phyloP scores from a whole-genome alignment of 2,113 vertebrate species.

The Cryptotis parvus region DNA sequence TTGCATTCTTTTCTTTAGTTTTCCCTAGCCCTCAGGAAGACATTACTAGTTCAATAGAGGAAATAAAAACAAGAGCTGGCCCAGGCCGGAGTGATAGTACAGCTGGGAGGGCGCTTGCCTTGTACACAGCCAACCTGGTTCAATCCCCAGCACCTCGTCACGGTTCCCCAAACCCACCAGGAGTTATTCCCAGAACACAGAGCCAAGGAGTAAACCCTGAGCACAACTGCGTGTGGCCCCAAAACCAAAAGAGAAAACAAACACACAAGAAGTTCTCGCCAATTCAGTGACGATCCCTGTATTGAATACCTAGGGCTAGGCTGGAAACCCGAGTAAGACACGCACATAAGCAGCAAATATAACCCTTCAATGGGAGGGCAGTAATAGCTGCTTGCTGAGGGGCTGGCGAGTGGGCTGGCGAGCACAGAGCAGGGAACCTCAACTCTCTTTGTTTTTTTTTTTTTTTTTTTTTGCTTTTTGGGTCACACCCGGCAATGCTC shows the following conservation, averaged over 20 bases:
- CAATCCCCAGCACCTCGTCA: too few relatives aligned
- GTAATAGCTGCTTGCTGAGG: neutral
- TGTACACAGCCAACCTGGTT: too few relatives aligned
- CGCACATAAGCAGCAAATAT: neutral
- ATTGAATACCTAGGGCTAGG: slow-evolving; percentile 7
- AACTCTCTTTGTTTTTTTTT: neutral
- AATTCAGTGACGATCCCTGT: slow-evolving; percentile 2
- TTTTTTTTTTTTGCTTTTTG: too few relatives aligned
- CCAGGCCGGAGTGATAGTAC: too few relatives aligned
- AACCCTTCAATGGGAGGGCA: neutral
- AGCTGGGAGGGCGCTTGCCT: too few relatives aligned
- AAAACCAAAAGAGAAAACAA: neutral
- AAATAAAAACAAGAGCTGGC: neutral
- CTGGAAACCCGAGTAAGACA: neutral
- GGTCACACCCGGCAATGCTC: too few relatives aligned
- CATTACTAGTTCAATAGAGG: neutral
- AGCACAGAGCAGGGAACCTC: slow-evolving; percentile 11
- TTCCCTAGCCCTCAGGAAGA: slow-evolving; percentile 23
- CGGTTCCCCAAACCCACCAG: too few relatives aligned
- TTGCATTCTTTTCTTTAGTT: slow-evolving; percentile 3
- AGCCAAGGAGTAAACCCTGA: too few relatives aligned
- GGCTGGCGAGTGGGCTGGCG: too few relatives aligned
- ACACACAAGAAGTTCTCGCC: neutral
- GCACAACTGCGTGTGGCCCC: too few relatives aligned
- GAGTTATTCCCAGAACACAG: too few relatives aligned